Conservation (phyloP, 2,888 invertebrate species). For the Tineola bisselliella region DNA sequence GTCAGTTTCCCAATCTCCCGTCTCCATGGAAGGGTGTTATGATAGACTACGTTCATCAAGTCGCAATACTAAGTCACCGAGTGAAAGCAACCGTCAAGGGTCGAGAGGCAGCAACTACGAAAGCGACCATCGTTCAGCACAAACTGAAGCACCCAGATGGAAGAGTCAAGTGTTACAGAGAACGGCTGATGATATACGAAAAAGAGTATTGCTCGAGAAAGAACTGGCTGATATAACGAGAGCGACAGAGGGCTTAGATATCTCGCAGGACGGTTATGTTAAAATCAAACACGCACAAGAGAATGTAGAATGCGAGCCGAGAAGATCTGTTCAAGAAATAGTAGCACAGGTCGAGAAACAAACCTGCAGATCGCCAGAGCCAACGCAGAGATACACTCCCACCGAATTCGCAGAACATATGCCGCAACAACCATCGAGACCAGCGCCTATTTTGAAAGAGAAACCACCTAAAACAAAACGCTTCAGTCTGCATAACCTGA, state of each 20-base stretch:
- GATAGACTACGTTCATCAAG: constrained; percentile 42
- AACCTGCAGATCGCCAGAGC: constrained; percentile 42
- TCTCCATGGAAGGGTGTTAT: constrained; percentile 39
- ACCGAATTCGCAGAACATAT: constrained; percentile 33
- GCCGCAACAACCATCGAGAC: constrained; percentile 57
- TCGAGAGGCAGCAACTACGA: constrained; percentile 35
- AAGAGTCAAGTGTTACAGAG: constrained; percentile 58
- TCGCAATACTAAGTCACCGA: constrained; percentile 44
- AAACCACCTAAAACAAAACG: constrained; percentile 59
- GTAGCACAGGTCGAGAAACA: constrained; percentile 70
- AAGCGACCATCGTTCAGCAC: constrained; percentile 25
- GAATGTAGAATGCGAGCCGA: constrained; percentile 38
- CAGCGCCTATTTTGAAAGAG: constrained; percentile 56
- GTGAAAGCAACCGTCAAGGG: constrained; percentile 30
- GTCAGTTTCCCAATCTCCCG: constrained; percentile 49
- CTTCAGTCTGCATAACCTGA: constrained; percentile 60
- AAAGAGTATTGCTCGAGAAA: constrained; percentile 46
- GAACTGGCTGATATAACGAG: constrained; percentile 43
- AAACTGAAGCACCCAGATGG: constrained; percentile 35
- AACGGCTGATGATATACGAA: constrained; percentile 56
- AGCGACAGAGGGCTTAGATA: constrained; percentile 43
- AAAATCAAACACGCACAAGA: constrained; percentile 36
- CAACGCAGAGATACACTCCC: constrained; percentile 38
- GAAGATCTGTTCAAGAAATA: constrained; percentile 71
- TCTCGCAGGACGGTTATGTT: constrained; percentile 61